Conservation (phyloP, 2,113 vertebrate genomes). For the Stegostoma tigrinum region DNA sequence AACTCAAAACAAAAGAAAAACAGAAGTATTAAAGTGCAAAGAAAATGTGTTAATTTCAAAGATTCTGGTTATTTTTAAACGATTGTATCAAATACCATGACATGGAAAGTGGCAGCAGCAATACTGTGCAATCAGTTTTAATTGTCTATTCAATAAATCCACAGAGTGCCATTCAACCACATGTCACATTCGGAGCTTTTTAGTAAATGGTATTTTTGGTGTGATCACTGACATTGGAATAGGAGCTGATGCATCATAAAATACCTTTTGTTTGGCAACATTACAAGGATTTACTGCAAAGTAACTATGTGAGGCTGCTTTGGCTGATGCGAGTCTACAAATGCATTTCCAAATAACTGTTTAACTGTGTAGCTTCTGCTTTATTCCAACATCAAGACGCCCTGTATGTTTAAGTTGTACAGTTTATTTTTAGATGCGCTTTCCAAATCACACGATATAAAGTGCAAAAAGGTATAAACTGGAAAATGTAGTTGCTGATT, state of each 20-base stretch:
- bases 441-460: background rate
- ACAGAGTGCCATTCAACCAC: background rate
- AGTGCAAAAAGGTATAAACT: background rate
- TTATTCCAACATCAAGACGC: background rate
- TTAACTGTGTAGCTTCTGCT: background rate
- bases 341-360: background rate
- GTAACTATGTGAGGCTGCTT: background rate
- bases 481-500: background rate
- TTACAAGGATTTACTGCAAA: background rate
- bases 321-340: background rate
- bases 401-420: background rate
- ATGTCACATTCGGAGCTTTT: background rate
- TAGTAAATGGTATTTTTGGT: background rate
- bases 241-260: background rate
- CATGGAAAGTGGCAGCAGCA: background rate
- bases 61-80: background rate
- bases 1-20: background rate
- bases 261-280: background rate
- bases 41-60: background rate
- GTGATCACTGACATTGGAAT: background rate
- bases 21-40: background rate
- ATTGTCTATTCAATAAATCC: background rate
- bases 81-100: background rate
- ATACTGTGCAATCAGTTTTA: background rate
- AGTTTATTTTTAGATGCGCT: background rate